These are phyloP conservation scores for Cataglyphis albicans DNA, from an alignment of 2,888 invertebrate genomes.

Conservation along the genomic window DNA sequence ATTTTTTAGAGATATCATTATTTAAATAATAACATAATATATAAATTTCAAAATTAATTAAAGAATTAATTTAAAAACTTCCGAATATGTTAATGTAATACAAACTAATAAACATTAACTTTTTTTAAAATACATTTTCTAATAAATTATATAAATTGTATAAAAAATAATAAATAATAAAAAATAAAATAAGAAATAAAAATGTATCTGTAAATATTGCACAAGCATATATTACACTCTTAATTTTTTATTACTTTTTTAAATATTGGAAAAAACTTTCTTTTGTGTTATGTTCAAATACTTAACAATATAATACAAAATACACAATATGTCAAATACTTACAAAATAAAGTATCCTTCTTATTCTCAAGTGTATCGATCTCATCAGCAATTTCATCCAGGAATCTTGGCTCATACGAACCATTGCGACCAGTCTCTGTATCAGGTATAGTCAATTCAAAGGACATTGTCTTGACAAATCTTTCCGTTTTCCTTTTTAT, in stretches of 20 bases:
- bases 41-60: too few species aligned
- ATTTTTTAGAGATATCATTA: too few species aligned
- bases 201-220: background rate
- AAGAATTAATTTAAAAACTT: background rate
- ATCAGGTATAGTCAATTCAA: conserved; percentile 90
- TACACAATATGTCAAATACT: conserved; percentile 86
- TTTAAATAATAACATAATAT: too few species aligned
- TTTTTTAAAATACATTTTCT: background rate
- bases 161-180: background rate
- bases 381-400: conserved; percentile 94
- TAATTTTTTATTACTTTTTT: background rate
- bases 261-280: background rate
- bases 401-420: conserved; percentile 93
- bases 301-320: conserved; percentile 89
- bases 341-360: conserved; percentile 93
- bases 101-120: background rate
- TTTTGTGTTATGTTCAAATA: conserved; percentile 72
- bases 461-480: conserved; percentile 92
- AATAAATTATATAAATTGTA: background rate
- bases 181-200: background rate
- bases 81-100: background rate
- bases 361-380: conserved; percentile 94
- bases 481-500: conserved; percentile 92
- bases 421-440: conserved; percentile 87
- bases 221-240: background rate